Evolutionary conservation across 1,140 invertebrate species (phyloP), one percentile per base, ranked within the genome.

Genomic region (Hylaeus volcanicus): DNA sequence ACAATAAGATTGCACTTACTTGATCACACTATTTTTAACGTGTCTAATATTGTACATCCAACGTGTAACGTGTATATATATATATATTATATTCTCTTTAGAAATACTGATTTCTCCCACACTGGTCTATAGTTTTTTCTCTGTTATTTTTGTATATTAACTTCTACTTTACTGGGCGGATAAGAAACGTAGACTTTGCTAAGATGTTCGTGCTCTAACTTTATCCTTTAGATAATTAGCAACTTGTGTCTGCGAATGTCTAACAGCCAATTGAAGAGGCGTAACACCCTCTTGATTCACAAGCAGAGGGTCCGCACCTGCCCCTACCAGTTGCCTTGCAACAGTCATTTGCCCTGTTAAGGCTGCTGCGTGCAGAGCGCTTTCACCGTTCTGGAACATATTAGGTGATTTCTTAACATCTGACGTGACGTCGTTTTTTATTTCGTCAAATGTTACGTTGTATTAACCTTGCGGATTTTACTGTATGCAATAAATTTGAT

Each of bases 331-430:
- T 89, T 97, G 95, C 86, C 96, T 96, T 45, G 96, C 96, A 39
- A 98, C 96, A 5, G 96, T 94, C 91, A 98, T 94, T 86, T 98
- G 97, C 8, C 97, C 97, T 93, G 97, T 97, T 93, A 98, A 95
- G 55, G 96, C 97, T 14, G 98, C 97, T 51, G 97, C 98, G 94
- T 98, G 98, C 43, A 98, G 93, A 9, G 97, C 96, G 88, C 96
- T 96, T 93, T 98, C 97, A 2, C 98, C 98, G 94, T 98, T 98
- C 97, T 98, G 92, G 55, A 93, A 93, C 73, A 43, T 43, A 58
- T 48, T 39, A 79, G 15, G 43, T 41, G 3, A 43, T 65, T 65
- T 5, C 43, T n/a, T 65, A 45, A 45, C 26, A 26, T 26, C 26
- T 26, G 26, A 26, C 26, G 4, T 48, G 43, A 65, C 15, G 26